These are phyloP conservation scores for human (Homo sapiens) DNA, from an alignment of 2,113 vertebrate species.

Conservation along the genomic window GRCh38 chr3:13331001-13331500, in stretches of 20 bases:
- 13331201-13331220: background rate
- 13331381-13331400: background rate
- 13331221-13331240: background rate
- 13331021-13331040: accelerated
- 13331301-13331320: background rate
- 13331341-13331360: too few relatives aligned
- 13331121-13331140: background rate
- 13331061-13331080: accelerated
- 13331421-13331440: background rate
- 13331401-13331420: background rate
- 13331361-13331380: background rate
- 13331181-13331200: too few relatives aligned
- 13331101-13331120: background rate
- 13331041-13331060: accelerated
- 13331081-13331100: background rate
- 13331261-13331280: accelerated
- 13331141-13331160: too few relatives aligned
- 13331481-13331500: too few relatives aligned
- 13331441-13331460: background rate
- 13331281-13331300: background rate
- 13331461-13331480: background rate
- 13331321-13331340: background rate
- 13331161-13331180: background rate
- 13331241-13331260: background rate
- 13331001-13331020: background rate